Conservation (phyloP, 2,888 invertebrate species). For the Caenorhabditis sp. region DNA sequence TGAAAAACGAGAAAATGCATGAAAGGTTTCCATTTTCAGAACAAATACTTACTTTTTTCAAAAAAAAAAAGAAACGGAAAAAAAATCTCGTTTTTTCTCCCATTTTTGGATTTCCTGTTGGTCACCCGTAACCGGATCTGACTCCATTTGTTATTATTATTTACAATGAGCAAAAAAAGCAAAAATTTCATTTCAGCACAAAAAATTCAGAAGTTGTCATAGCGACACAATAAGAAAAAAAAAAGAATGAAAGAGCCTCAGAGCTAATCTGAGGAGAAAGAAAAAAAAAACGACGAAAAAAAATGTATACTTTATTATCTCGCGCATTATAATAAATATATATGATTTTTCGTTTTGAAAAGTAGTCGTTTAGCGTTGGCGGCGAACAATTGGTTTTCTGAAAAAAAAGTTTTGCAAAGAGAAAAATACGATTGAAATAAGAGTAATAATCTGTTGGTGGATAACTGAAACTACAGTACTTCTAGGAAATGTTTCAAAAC, state of each 20-base stretch:
- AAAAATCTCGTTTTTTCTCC: not conserved
- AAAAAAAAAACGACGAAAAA: not conserved
- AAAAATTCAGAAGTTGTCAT: constrained; percentile 1
- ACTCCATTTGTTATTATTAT: not conserved
- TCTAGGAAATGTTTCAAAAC: no score
- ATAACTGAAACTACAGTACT: no score
- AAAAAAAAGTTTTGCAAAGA: no score
- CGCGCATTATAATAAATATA: not conserved
- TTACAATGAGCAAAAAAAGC: not conserved
- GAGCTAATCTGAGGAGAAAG: not conserved
- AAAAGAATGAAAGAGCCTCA: not conserved
- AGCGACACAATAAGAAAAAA: not conserved
- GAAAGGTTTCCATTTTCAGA: not conserved
- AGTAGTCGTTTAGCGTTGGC: not conserved
- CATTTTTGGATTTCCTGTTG: not conserved
- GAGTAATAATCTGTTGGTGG: no score
- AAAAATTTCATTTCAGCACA: not conserved
- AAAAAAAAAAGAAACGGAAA: no score
- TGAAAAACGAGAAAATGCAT: not conserved
- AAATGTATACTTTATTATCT: not conserved
- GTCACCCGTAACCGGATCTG: not conserved
- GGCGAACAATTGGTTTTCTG: not conserved
- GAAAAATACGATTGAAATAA: no score
- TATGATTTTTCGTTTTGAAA: no score
- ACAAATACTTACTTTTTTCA: not conserved